Percentiles rank a stretch among this genome's conserved stretches.
Evolutionary conservation across 1,140 invertebrate species (phyloP).

Genomic region (Physella acuta): DNA sequence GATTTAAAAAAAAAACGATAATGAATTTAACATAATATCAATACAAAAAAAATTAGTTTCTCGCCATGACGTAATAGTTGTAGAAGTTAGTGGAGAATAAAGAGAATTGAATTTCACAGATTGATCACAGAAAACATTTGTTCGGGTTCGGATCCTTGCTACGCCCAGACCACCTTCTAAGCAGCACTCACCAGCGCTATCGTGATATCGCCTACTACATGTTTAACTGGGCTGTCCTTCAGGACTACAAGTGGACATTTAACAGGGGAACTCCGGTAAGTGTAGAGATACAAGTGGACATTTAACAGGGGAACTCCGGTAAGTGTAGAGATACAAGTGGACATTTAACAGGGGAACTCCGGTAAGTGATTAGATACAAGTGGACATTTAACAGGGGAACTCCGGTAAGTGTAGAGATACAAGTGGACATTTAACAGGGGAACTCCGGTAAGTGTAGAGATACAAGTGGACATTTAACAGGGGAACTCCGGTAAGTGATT

Average conservation of each 20-base stretch:
- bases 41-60: not conserved
- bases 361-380: not conserved
- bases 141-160: conserved; percentile 16
- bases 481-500: no score
- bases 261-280: conserved; percentile 7
- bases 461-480: no score
- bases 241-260: conserved; percentile 18
- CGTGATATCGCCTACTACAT: conserved; percentile 34
- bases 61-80: not conserved
- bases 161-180: not conserved
- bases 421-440: not conserved
- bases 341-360: not conserved
- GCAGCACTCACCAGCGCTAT: conserved; percentile 18
- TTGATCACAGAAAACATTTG: not conserved
- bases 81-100: not conserved
- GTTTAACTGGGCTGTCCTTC: conserved; percentile 37
- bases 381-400: not conserved
- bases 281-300: not conserved
- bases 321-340: not conserved
- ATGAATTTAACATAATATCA: not conserved
- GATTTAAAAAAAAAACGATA: not conserved
- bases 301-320: not conserved
- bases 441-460: not conserved
- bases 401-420: not conserved
- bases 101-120: not conserved